Base-by-base conservation (phyloP, 2,113 vertebrate genomes). In the Actenoides hombroni region DNA sequence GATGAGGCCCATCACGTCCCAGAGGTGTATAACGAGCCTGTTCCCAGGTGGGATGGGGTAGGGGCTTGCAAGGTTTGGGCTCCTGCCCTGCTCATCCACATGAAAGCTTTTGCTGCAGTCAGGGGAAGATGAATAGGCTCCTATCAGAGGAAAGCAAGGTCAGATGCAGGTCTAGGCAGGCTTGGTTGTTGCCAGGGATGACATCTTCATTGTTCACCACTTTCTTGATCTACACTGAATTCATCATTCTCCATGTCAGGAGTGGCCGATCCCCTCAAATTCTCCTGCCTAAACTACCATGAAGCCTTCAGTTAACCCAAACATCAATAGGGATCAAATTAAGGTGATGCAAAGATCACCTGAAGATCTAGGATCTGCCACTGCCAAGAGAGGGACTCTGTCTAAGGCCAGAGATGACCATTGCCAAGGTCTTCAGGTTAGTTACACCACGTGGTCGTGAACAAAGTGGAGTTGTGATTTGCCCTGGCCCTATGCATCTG, bases 401-500 rank as follows among this genome's bases (percentile, higher is more conserved):
- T 5, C 26, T 9, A 4, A 68, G 51, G 17, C 39, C 69, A 60
- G 31, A n/a, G 2, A 8, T 4, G 51, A 23, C 84, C 56, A 28
- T 35, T 83, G 16, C 71, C n/a, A 46, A 7, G 0, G 4, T 18
- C 28, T 90, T 75, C 73, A 17, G 6, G 29, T 46, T 61, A 33
- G 12, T 64, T 59, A 6, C 64, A 91, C 56, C 57, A 29, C 40
- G 37, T 7, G 44, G 26, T 24, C 25, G 26, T 64, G 81, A 75
- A 94, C 61, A 71, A 84, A 91, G 49, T 6, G 29, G n/a, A 11
- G 68, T 89, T 60, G 70, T 48, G 74, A 54, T 61, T 86, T 89
- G 28, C 57, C 65, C 61, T 79, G 87, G 39, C 65, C 53, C 51
- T 74, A 8, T 56, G 91, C 90, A 91, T 95, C 88, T 94, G 96